phyloP scores from a whole-genome alignment of 2,113 vertebrate species.

The Colinus virginianus region DNA sequence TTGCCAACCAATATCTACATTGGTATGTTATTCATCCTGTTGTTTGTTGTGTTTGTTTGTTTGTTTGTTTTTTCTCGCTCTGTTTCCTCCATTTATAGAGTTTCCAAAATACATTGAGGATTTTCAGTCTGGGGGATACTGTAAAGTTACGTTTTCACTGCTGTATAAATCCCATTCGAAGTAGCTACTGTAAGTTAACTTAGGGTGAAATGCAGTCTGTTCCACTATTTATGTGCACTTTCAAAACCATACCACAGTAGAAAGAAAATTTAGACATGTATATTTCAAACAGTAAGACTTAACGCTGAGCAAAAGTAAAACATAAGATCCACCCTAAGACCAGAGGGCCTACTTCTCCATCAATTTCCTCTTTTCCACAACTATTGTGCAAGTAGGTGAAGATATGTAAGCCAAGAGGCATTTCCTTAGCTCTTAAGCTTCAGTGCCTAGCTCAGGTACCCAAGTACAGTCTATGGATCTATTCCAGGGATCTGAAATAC shows the following conservation, averaged over 20 bases:
- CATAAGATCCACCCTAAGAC: background rate
- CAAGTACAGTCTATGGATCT: background rate
- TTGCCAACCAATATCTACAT: background rate
- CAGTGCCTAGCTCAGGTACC: background rate
- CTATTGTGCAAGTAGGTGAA: background rate
- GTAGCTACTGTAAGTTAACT: background rate
- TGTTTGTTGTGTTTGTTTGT: background rate
- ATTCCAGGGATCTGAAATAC: background rate
- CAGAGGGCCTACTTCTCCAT: background rate
- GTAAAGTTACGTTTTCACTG: background rate
- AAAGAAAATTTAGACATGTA: background rate
- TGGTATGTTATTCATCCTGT: background rate
- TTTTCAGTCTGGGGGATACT: background rate
- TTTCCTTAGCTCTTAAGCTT: background rate
- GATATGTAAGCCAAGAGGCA: background rate
- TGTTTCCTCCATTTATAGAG: background rate
- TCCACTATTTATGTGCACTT: background rate
- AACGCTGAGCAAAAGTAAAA: background rate
- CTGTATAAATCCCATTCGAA: background rate
- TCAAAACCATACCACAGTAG: background rate
- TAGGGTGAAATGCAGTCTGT: background rate
- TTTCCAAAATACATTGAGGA: background rate
- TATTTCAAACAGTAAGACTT: background rate
- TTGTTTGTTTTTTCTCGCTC: background rate
- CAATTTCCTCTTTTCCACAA: background rate